Base-by-base conservation (phyloP, 2,797 vertebrate species). In the Molossus molossus region DNA sequence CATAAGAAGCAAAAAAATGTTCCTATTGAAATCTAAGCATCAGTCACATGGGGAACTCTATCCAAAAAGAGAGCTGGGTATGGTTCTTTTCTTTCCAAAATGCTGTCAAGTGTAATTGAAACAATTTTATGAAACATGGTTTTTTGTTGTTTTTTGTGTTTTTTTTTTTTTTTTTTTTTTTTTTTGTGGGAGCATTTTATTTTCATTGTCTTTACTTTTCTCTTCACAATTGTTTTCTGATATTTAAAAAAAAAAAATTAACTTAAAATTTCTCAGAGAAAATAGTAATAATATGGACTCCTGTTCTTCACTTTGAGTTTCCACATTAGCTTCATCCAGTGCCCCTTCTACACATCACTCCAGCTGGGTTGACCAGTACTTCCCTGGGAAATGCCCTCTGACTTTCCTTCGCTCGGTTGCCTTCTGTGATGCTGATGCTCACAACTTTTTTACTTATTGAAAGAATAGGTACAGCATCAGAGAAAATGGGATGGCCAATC, bases 201-300 rank as follows among this genome's bases (percentile, higher is more conserved):
- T 77, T 10, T 65, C 62, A 25, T 25, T 40, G 12, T 70, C 18
- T 94, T 96, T 5, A 77, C 45, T 84, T 83, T 72, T 53, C 18
- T 67, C 21, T 86, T 76, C 62, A 60, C 15, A n/a, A 25, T 11
- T 65, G 6, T 33, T 89, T 93, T 86, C 48, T 72, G 23, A 70
- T 97, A 79, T 48, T 40, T 5, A 94, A 72, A 94, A 93, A 45
- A 94, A 72, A 94, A 93, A 90, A 82, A 48, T 15, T 88, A 33
- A 93, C 60, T 69, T 87, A 48, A 86, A 85, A 55, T 90, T 79
- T 94, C 53, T 88, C 45, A 79, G 80, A 96, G 25, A 57, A 82
- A 83, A 64, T 21, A 45, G 23, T 60, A 40, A 90, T 33, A 37
- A 64, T 40, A 40, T 7, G 6, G n/a, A 13, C 40, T 90, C 4